A percentile compares a stretch with the other conserved stretches of the same genome.
These are phyloP conservation scores for Aphelocoma californica DNA, from an alignment of 2,797 vertebrate species.

Conservation along the genomic window DNA sequence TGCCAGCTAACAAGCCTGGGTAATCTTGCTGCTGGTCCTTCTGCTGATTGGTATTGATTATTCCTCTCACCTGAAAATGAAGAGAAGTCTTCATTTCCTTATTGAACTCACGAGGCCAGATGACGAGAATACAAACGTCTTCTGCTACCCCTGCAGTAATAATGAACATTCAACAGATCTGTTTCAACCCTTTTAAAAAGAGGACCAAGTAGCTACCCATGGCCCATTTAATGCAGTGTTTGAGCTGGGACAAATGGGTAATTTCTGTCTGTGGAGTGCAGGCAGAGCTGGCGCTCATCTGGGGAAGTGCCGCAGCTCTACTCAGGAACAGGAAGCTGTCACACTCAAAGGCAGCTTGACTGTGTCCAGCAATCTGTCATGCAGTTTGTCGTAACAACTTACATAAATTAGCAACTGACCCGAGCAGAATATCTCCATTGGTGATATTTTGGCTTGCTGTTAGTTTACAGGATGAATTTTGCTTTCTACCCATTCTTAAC, in stretches of 20 bases:
- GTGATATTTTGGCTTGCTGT: background rate
- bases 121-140: background rate
- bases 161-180: background rate
- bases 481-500: background rate
- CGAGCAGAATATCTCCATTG: background rate
- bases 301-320: background rate
- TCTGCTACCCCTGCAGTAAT: background rate
- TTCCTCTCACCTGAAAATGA: background rate
- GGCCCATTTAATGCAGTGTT: background rate
- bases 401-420: background rate
- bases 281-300: background rate
- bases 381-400: background rate
- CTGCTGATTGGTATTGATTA: slow-evolving; percentile 30
- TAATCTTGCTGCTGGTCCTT: background rate
- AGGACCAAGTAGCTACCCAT: background rate
- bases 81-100: background rate
- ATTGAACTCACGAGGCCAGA: background rate
- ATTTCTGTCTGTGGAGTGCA: background rate
- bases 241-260: background rate
- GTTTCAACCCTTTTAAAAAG: background rate
- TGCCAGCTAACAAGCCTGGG: background rate
- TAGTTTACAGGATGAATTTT: background rate
- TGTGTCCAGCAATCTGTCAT: background rate
- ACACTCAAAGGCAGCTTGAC: background rate
- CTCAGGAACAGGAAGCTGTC: background rate